These are phyloP conservation scores for Oncorhynchus keta DNA, from an alignment of 2,113 vertebrate species.

Conservation along the genomic window DNA sequence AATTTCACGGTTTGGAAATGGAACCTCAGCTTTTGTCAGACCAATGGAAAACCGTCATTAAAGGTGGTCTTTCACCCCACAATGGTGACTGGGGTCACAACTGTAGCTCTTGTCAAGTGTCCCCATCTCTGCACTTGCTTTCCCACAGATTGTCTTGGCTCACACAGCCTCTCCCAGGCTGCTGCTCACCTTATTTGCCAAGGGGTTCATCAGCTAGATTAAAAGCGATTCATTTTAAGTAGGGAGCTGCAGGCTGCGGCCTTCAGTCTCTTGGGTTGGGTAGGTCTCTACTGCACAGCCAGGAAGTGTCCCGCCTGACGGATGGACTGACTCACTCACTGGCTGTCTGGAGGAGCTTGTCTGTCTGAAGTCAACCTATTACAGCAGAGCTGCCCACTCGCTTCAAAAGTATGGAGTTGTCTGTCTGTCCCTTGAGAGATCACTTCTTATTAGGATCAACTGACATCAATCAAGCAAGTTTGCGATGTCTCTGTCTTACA, in stretches of 20 bases:
- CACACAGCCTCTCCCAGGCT: neutral
- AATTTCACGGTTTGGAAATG: neutral
- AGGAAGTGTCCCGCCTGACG: neutral
- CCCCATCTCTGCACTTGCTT: neutral
- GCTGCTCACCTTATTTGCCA: constrained; percentile 6
- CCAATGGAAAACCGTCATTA: neutral
- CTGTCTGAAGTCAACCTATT: neutral
- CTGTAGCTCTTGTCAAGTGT: neutral
- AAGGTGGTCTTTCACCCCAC: neutral
- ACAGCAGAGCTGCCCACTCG: neutral
- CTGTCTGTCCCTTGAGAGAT: neutral
- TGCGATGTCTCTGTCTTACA: neutral
- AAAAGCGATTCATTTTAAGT: constrained; percentile 29
- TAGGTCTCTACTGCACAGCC: neutral
- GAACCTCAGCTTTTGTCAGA: neutral
- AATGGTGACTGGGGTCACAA: neutral
- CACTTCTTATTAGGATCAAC: neutral
- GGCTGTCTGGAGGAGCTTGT: constrained; percentile 3
- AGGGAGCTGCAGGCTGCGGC: neutral
- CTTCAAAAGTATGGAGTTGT: neutral
- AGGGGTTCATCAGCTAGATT: constrained; percentile 23
- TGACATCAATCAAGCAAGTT: neutral
- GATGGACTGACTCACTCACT: too few relatives aligned
- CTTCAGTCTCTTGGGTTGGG: neutral
- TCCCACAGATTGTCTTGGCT: neutral